Evolutionary conservation across 2,113 vertebrate genomes (phyloP).

Genomic region (Carollia perspicillata): DNA sequence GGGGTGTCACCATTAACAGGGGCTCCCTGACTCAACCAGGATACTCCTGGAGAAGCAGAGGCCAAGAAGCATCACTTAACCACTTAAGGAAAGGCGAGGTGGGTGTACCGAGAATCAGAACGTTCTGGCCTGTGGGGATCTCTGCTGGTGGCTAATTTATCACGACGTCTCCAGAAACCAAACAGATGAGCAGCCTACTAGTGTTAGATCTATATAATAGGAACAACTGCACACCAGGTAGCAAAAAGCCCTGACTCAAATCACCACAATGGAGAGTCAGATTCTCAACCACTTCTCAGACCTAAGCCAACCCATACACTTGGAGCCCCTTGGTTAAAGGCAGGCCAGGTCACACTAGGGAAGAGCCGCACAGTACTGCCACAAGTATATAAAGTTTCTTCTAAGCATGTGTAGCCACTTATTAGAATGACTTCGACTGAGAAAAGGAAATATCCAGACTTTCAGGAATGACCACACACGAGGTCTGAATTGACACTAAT

Average conservation of each 20-base stretch:
- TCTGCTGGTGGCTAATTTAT: not conserved
- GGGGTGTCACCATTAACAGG: not conserved
- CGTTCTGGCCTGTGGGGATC: not conserved
- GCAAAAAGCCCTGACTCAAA: not conserved
- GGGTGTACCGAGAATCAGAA: not conserved
- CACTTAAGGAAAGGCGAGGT: not conserved
- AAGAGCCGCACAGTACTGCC: not conserved
- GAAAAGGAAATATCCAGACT: not conserved
- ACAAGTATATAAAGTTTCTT: not conserved
- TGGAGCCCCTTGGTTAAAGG: not conserved
- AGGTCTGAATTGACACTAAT: not conserved
- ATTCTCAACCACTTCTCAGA: not conserved
- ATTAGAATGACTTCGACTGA: not conserved
- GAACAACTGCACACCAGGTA: not conserved
- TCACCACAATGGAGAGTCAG: not conserved
- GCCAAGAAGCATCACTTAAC: not conserved
- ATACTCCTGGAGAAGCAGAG: not conserved
- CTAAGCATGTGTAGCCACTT: not conserved
- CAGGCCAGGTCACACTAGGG: not conserved
- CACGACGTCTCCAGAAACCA: not conserved
- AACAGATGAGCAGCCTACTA: not conserved
- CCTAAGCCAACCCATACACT: not conserved
- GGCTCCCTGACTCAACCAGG: not conserved
- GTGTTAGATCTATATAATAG: not conserved
- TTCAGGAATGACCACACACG: not conserved